Evolutionary conservation across 1,140 invertebrate genomes (phyloP).

Genomic region (Brachionus manjavacas): DNA sequence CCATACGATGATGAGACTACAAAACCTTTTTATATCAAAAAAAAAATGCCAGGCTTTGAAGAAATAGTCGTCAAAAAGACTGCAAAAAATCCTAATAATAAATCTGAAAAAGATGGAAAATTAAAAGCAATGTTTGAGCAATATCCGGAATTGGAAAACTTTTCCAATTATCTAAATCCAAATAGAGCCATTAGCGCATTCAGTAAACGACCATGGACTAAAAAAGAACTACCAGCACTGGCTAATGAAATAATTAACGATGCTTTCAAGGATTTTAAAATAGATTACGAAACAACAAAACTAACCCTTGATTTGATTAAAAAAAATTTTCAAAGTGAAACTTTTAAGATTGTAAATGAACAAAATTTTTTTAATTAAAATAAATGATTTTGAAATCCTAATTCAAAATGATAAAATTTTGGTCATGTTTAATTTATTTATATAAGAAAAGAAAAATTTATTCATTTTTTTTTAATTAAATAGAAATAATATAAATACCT

Average conservation of each 20-base stretch:
- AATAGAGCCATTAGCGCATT: constrained; percentile 17
- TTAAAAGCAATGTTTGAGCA: neutral
- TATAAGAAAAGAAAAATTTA: too few species aligned
- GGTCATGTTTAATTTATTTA: too few species aligned
- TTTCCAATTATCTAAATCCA: neutral
- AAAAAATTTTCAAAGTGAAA: neutral
- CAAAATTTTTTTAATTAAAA: neutral
- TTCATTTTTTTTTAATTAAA: too few species aligned
- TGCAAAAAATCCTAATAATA: neutral
- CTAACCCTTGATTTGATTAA: neutral
- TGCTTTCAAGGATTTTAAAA: constrained; percentile 21
- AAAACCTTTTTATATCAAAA: constrained; percentile 5
- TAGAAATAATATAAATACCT: too few species aligned
- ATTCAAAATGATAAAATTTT: too few species aligned
- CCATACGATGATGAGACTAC: neutral
- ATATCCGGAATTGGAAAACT: neutral
- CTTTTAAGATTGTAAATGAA: neutral
- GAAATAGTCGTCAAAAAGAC: neutral
- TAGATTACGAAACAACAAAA: neutral
- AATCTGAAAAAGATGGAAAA: neutral
- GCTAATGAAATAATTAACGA: neutral
- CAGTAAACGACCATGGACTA: neutral
- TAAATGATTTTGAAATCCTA: too few species aligned
- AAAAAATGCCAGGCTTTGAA: constrained; percentile 10
- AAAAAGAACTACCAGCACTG: constrained; percentile 5